Percentiles rank a stretch among this genome's conserved stretches.
Conservation (phyloP, 2,113 vertebrate genomes). For the Alligator mississippiensis region DNA sequence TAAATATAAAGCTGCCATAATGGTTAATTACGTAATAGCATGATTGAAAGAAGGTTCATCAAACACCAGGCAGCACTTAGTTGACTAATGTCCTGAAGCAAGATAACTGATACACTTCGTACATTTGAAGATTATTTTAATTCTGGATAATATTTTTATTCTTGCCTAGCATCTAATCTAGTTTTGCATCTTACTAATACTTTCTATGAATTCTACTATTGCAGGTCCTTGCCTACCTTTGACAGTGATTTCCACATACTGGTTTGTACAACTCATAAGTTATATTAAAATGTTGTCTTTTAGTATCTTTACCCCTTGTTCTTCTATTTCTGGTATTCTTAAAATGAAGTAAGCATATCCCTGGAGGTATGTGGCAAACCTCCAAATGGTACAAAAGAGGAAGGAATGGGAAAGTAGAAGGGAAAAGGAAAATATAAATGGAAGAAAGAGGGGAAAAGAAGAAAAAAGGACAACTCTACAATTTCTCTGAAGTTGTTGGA, state of each 20-base stretch:
- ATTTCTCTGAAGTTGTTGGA: too few relatives aligned
- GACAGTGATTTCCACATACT: not conserved
- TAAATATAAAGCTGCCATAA: not conserved
- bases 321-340: not conserved
- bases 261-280: not conserved
- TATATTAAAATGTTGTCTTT: not conserved
- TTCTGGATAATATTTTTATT: not conserved
- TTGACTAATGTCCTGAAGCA: not conserved
- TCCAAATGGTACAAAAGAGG: too few relatives aligned
- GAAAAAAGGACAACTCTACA: too few relatives aligned
- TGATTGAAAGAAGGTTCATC: not conserved
- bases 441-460: too few relatives aligned
- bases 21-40: not conserved
- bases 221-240: not conserved
- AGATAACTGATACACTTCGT: not conserved
- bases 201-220: not conserved
- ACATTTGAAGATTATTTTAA: not conserved
- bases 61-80: rapidly evolving
- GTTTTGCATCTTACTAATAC: not conserved
- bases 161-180: not conserved
- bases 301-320: not conserved
- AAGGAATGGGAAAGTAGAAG: too few relatives aligned
- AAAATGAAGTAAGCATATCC: too few relatives aligned
- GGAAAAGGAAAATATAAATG: too few relatives aligned
- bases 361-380: too few relatives aligned